Conservation (phyloP, 2,113 vertebrate genomes). For the Perccottus glenii region DNA sequence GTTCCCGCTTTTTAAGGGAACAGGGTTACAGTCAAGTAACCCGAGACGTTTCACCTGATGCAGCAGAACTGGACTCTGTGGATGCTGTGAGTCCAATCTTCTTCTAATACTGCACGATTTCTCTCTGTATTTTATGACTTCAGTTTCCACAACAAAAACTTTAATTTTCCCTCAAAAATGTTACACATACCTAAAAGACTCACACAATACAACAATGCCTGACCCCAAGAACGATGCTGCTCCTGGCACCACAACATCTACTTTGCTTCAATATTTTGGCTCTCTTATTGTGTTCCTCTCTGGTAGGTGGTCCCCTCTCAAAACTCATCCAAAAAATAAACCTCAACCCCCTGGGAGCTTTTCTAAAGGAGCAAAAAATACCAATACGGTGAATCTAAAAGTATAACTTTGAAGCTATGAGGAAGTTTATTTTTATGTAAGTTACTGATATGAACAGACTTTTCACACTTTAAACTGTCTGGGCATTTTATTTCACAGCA, state of each 20-base stretch:
- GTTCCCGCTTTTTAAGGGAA: no score
- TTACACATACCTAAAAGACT: neutral
- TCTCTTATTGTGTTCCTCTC: constrained; percentile 38
- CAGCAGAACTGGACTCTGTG: no score
- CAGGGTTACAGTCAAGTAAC: no score
- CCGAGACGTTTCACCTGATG: no score
- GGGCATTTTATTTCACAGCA: no score
- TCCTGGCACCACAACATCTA: constrained; percentile 34
- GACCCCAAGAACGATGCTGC: constrained; percentile 16
- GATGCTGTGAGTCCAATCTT: no score
- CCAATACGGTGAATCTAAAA: constrained; percentile 12
- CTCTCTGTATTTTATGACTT: no score
- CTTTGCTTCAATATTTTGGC: constrained; percentile 36
- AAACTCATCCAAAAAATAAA: constrained; percentile 40
- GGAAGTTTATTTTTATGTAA: constrained; percentile 7
- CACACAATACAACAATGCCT: neutral
- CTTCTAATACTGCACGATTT: no score
- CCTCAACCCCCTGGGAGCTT: constrained; percentile 21
- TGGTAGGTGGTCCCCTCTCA: constrained; percentile 21
- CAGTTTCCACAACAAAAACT: no score
- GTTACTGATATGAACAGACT: neutral
- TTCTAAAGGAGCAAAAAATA: neutral
- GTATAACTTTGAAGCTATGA: constrained; percentile 15
- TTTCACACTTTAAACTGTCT: no score
- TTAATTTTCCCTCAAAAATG: no score